These are phyloP conservation scores for Ciconia nigra DNA, from an alignment of 2,797 vertebrate genomes.

Conservation along the genomic window DNA sequence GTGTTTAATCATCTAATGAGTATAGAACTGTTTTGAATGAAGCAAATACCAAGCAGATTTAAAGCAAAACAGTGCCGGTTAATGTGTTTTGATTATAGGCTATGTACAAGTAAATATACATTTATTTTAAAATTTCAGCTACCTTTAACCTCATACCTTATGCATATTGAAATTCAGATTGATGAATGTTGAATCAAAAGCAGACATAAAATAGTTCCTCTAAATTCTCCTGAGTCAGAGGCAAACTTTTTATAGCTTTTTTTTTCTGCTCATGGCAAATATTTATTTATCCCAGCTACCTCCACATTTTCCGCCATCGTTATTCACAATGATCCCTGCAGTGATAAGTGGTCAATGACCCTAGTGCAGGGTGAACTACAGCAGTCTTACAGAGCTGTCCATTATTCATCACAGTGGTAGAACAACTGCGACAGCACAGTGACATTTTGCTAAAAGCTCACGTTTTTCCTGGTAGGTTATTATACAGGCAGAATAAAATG, in stretches of 20 bases:
- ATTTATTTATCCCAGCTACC: neutral
- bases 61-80: neutral
- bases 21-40: neutral
- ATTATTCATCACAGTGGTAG: neutral
- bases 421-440: neutral
- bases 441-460: constrained; percentile 39
- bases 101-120: neutral
- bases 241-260: neutral
- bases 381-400: neutral
- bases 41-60: neutral
- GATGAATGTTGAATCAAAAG: neutral
- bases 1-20: neutral
- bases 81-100: neutral
- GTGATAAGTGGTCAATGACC: constrained; percentile 16
- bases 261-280: neutral
- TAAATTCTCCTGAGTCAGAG: neutral
- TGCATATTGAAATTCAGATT: neutral
- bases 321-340: neutral
- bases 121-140: neutral
- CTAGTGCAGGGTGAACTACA: neutral
- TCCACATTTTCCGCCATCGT: neutral
- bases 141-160: neutral
- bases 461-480: neutral
- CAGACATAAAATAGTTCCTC: neutral
- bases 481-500: neutral